Evolutionary conservation across 2,113 vertebrate species (phyloP), one percentile per base, ranked within the genome.

Genomic region (Platichthys flesus): DNA sequence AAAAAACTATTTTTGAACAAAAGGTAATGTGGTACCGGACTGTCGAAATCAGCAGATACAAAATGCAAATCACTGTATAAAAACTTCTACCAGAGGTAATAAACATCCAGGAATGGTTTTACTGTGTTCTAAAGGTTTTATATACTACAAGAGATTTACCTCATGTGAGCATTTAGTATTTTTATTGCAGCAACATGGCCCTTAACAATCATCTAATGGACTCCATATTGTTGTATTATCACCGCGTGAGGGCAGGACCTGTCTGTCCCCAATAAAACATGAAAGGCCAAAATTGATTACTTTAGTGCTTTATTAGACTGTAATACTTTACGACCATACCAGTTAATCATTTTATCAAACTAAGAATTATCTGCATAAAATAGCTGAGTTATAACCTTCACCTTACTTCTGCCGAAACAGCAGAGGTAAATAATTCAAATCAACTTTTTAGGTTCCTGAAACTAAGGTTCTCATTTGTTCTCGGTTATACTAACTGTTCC

Each of bases 401-500:
- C 75, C 71, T 72, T 42, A 14, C 31, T 31, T 5, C 31, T 31
- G 31, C 76, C 40, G 23, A 16, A 52, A 31, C 31, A 7, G 14
- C 16, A 51, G 5, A 51, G 47, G 16, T 9, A 51, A 51, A 51
- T 57, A 42, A 67, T 24, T 21, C 58, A 45, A 20, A 40, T 49
- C 20, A 15, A 45, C n/a, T 66, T 26, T 0, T 4, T 28, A 60
- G n/a, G 51, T 56, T 54, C 49, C 57, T 31, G 4, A 78, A 81
- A 73, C 31, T 65, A 60, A 3, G 28, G 23, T 52, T n/a, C 28
- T 79, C 81, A 82, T 85, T 75, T 83, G 20, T 52, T 81, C 78
- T 56, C n/a, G 90, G 92, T 92, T 90, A 78, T 90, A 23, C 56
- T 9, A 54, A 47, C 60, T 83, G 71, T 76, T 61, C 59, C 55